Conservation (phyloP, 2,797 vertebrate species). For the Myotis planiceps region DNA sequence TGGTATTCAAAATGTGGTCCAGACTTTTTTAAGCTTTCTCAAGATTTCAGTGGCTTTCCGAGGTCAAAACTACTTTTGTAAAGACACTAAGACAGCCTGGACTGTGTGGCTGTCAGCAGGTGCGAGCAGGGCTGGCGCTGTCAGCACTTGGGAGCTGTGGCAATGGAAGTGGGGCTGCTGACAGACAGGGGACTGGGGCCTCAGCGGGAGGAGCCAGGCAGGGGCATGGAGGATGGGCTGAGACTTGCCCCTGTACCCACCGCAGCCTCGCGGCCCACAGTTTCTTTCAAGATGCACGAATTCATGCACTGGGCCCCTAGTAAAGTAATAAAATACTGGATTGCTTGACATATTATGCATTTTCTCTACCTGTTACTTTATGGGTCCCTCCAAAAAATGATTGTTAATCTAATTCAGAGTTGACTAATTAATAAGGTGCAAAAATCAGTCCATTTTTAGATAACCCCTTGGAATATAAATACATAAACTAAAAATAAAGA, state of each 20-base stretch:
- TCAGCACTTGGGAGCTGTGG: too few relatives aligned
- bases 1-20: neutral
- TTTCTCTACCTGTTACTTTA: neutral
- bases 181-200: too few relatives aligned
- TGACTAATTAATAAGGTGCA: neutral
- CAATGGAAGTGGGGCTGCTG: too few relatives aligned
- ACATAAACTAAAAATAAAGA: neutral
- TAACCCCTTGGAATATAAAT: neutral
- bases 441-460: neutral
- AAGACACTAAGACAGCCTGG: neutral
- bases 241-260: too few relatives aligned
- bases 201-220: accelerated
- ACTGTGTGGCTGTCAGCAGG: too few relatives aligned
- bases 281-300: too few relatives aligned
- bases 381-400: neutral
- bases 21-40: neutral
- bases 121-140: too few relatives aligned
- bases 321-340: neutral
- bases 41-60: neutral
- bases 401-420: neutral
- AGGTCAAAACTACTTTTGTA: neutral
- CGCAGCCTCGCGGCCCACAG: too few relatives aligned
- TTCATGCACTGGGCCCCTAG: too few relatives aligned
- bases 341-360: neutral
- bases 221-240: too few relatives aligned